Conservation (phyloP, 1,140 invertebrate species). For the Cherax quadricarinatus region DNA sequence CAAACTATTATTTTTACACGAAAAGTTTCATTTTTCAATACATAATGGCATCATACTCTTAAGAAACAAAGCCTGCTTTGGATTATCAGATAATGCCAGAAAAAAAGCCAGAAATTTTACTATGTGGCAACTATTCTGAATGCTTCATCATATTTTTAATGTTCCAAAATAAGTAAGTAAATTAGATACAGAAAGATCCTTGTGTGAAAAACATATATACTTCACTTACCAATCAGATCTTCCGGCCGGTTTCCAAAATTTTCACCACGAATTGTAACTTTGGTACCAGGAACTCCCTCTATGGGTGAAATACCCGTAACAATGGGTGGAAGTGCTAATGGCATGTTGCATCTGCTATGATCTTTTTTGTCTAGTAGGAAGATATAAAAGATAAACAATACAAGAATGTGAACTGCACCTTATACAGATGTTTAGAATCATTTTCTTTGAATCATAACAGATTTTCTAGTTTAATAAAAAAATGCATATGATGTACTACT, state of each 20-base stretch:
- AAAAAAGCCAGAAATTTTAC: no score
- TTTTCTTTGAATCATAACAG: no score
- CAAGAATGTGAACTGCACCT: no score
- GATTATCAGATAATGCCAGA: no score
- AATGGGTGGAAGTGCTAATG: conserved; percentile 80
- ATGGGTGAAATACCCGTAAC: conserved; percentile 99
- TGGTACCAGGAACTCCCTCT: conserved; percentile 97
- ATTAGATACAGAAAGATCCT: background rate
- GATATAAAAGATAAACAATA: background rate
- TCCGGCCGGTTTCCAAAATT: conserved; percentile 90
- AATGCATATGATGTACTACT: no score
- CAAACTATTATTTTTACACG: no score
- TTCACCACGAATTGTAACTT: conserved; percentile 96
- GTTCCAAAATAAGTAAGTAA: background rate
- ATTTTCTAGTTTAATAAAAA: no score
- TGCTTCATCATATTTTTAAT: background rate
- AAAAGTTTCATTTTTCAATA: no score
- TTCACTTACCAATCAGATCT: conserved; percentile 89
- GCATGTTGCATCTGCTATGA: background rate
- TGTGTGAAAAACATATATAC: background rate
- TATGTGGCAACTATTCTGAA: background rate
- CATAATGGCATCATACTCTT: no score
- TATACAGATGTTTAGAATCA: no score
- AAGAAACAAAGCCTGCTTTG: no score
- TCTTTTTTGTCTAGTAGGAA: background rate